phyloP scores from a whole-genome alignment of 2,888 invertebrate genomes.

The Lycophotia porphyrea region DNA sequence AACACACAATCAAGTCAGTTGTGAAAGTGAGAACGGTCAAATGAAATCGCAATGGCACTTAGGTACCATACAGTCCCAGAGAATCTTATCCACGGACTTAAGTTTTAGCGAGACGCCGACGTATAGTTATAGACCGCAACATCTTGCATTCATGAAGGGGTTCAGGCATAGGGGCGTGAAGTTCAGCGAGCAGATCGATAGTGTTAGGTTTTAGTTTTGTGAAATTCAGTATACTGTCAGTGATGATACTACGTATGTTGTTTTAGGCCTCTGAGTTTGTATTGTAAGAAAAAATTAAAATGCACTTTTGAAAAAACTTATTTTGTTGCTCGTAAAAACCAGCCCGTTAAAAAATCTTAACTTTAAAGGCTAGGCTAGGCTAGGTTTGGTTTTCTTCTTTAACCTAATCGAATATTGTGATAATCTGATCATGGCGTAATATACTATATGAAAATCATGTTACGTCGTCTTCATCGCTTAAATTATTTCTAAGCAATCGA shows the following conservation, averaged over 20 bases:
- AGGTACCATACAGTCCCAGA: constrained; percentile 67
- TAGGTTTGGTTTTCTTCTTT: too few species aligned
- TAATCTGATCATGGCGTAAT: neutral
- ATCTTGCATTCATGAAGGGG: constrained; percentile 80
- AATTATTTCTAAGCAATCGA: neutral
- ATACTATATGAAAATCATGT: neutral
- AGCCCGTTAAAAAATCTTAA: neutral
- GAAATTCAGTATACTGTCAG: neutral
- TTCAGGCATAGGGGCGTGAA: constrained; percentile 42
- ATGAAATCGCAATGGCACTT: constrained; percentile 71
- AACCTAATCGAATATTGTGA: neutral
- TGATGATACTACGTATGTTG: neutral
- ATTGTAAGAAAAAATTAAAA: neutral
- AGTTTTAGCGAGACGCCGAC: constrained; percentile 73
- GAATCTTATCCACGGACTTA: constrained; percentile 76
- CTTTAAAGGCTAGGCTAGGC: too few species aligned
- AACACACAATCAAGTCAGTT: constrained; percentile 65
- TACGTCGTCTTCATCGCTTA: neutral
- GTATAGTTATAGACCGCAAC: constrained; percentile 69
- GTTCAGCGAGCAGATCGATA: constrained; percentile 36
- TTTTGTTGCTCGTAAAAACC: too few species aligned
- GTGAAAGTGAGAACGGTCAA: constrained; percentile 66
- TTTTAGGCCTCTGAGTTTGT: neutral
- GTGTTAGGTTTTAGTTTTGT: neutral
- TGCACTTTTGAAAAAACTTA: neutral